Evolutionary conservation across 2,113 vertebrate species (phyloP), one percentile per base, ranked within the genome.

Genomic region (Menidia beryllina): DNA sequence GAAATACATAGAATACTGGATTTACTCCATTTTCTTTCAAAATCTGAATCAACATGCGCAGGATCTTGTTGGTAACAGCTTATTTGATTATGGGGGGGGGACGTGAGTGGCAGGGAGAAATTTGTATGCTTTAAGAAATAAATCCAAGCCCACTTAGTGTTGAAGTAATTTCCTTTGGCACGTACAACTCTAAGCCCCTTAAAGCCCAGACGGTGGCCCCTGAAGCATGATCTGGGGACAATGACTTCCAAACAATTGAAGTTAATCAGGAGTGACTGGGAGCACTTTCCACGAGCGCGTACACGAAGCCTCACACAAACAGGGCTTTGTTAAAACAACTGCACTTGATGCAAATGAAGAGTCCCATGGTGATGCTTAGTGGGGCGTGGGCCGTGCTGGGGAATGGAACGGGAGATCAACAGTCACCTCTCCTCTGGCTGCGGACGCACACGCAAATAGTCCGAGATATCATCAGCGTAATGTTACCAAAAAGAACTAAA

Each of bases 311-410:
- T 47, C 17, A 60, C 27, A 85, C 84, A 90, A 85, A 69, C 34
- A 24, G 20, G 75, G 67, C 87, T 89, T 88, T 88, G 87, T 89
- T 88, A 70, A 79, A 84, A 84, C 77, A 78, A 87, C 48, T 82
- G 79, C 62, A 63, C 83, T 83, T 82, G 65, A 88, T 90, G 88
- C 79, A 88, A 88, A 88, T 90, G 61, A 87, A 52, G 79, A 76
- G 62, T 76, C 82, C 72, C 25, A 21, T 7, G 19, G 77, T 48
- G 3, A 77, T 65, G 86, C 76, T 84, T 21, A 84, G 79, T 60
- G 71, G 63, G 78, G 71, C 65, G 52, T 83, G 72, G 69, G 64
- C 64, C n/a, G 45, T 14, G 67, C 64, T 50, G 68, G 70, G 68
- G 72, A 79, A 69, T 9, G 64, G 72, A 10, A 3, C 5, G 30